Evolutionary conservation across 2,797 vertebrate genomes (phyloP).

Genomic region (Amazonetta brasiliensis): DNA sequence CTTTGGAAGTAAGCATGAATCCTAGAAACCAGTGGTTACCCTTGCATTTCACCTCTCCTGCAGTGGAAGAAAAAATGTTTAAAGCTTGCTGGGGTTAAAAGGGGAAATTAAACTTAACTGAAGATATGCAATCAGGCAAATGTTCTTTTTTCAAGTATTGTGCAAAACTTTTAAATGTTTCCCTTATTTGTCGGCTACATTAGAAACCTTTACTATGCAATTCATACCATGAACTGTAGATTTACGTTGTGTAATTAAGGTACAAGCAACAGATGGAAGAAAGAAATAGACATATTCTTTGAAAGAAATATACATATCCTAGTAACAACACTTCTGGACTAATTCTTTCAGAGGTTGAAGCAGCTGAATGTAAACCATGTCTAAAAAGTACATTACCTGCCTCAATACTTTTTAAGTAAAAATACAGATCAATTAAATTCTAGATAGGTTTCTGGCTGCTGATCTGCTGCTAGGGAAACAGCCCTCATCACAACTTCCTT

Average conservation of each 20-base stretch:
- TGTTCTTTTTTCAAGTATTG: neutral
- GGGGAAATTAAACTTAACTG: neutral
- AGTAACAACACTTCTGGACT: neutral
- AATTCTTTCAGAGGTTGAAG: conserved; percentile 4
- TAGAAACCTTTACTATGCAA: neutral
- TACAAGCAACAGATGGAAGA: neutral
- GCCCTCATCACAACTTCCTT: neutral
- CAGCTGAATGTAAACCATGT: neutral
- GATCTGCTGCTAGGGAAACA: neutral
- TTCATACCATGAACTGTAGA: neutral
- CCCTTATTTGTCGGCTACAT: neutral
- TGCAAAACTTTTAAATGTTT: neutral
- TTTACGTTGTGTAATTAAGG: neutral
- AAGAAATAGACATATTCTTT: neutral
- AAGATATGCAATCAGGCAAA: neutral
- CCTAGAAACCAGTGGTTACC: neutral
- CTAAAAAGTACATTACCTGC: neutral
- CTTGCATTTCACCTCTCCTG: neutral
- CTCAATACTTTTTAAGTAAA: neutral
- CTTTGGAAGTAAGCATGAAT: neutral
- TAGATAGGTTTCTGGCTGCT: neutral
- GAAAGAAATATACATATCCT: neutral
- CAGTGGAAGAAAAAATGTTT: neutral
- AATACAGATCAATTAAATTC: conserved; percentile 8
- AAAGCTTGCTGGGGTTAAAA: neutral